Base-by-base conservation (phyloP, 2,797 vertebrate genomes). In the Hirundo rustica region DNA sequence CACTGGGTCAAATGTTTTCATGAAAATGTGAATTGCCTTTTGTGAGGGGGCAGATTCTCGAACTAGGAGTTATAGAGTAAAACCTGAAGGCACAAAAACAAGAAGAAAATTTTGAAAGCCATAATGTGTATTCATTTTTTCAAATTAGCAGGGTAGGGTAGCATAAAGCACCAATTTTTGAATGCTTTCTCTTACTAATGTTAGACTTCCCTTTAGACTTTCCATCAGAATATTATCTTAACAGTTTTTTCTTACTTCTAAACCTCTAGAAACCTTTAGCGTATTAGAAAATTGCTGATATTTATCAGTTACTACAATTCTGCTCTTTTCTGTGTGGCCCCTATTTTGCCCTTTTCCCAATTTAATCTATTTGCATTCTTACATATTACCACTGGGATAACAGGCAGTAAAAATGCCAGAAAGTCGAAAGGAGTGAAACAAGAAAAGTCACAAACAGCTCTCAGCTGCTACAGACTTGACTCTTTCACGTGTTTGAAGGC, bases 391-490 rank as follows among this genome's bases (percentile, higher is more conserved):
- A 96, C 95, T 97, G 97, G 96, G 96, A 97, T 96, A 97, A 96
- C 93, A 97, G 93, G 94, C 97, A 97, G 96, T 98, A 98, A 98
- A 98, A 98, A 94, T 97, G 96, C 96, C 97, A 97, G 90, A 95
- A 97, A 95, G 87, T 89, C 93, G 97, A 94, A 97, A 96, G 96
- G 93, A 97, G 89, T 87, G 95, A 97, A 97, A 95, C 74, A 57
- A 88, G 92, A 93, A 93, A 96, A 97, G 93, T 97, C 93, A 94
- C 92, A 95, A 97, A 96, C 96, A 93, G 84, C 88, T 97, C 90
- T 93, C 96, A 97, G 97, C 97, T 98, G 97, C 61, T 95, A 51
- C 50, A 62, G 83, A 58, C 73, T 83, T 80, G 65, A 58, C 16
- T 76, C 2, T 0, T 72, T 87, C 20, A 0, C 13, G 1, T 58